Evolutionary conservation across 1,140 invertebrate genomes (phyloP).

Genomic region (Wiebesia pumilae): DNA sequence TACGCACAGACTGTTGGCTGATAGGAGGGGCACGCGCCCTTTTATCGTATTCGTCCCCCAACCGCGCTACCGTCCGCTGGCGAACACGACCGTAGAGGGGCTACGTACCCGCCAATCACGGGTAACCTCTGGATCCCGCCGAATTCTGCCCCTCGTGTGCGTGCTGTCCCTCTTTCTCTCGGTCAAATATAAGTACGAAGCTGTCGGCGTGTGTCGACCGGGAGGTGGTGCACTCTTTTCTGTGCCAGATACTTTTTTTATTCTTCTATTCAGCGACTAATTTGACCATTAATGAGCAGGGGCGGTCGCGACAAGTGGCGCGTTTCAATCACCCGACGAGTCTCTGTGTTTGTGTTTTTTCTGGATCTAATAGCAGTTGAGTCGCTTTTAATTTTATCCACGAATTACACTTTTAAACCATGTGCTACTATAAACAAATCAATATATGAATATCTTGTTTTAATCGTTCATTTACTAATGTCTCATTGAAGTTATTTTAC

Average conservation of each 20-base stretch:
- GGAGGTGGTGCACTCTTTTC: not conserved
- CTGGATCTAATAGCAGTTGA: too few relatives aligned
- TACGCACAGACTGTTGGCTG: not conserved
- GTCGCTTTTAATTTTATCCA: too few relatives aligned
- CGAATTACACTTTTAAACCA: too few relatives aligned
- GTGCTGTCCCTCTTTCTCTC: not conserved
- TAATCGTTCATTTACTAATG: too few relatives aligned
- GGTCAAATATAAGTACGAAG: not conserved
- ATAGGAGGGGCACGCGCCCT: conserved; percentile 22
- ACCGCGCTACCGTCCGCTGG: too few relatives aligned
- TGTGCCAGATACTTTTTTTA: not conserved
- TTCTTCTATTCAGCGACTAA: not conserved
- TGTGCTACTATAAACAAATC: too few relatives aligned
- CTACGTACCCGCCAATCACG: conserved; percentile 6
- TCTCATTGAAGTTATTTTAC: too few relatives aligned
- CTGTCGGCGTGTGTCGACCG: too few relatives aligned
- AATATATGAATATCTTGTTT: too few relatives aligned
- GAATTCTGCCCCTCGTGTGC: conserved; percentile 46
- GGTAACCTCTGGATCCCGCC: not conserved
- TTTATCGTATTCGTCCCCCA: conserved; percentile 15
- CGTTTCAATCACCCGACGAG: too few relatives aligned
- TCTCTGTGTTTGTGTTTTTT: too few relatives aligned
- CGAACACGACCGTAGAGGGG: not conserved
- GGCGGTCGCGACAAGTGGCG: too few relatives aligned
- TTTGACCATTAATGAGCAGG: not conserved